phyloP scores from a whole-genome alignment of 2,113 vertebrate species.

The Podarcis cretensis region DNA sequence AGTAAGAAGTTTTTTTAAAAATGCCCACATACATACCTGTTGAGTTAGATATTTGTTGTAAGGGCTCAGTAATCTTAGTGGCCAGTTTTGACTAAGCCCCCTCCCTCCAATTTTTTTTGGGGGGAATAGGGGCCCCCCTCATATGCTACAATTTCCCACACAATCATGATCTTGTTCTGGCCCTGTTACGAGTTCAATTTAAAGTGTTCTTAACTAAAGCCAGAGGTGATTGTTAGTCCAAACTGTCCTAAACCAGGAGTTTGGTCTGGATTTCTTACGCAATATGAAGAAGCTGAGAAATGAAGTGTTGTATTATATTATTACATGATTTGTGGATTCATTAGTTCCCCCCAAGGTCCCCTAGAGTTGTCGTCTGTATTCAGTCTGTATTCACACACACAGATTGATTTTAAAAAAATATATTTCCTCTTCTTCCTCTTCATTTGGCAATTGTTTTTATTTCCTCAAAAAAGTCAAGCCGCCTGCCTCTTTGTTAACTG shows the following conservation, averaged over 20 bases:
- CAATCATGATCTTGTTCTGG: not conserved
- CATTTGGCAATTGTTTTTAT: not conserved
- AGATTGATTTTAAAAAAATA: too few relatives aligned
- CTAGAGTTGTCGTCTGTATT: not conserved
- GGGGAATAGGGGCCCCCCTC: too few relatives aligned
- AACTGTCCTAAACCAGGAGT: too few relatives aligned
- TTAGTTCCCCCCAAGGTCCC: not conserved
- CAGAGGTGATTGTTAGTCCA: not conserved
- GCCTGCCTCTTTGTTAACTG: slow-evolving; percentile 11
- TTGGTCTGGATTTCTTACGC: not conserved
- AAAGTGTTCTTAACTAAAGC: not conserved
- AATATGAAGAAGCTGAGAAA: not conserved
- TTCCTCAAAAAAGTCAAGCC: not conserved
- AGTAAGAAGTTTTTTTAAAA: not conserved
- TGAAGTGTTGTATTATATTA: not conserved
- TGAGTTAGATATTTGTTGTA: not conserved
- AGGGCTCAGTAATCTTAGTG: not conserved
- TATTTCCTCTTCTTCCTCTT: not conserved
- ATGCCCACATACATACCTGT: not conserved
- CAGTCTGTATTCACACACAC: not conserved
- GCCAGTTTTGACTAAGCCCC: too few relatives aligned
- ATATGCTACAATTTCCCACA: not conserved
- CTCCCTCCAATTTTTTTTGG: not conserved
- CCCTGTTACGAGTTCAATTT: not conserved
- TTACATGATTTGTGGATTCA: not conserved